phyloP scores from a whole-genome alignment of 1,140 invertebrate species.

The Homalodisca vitripennis region DNA sequence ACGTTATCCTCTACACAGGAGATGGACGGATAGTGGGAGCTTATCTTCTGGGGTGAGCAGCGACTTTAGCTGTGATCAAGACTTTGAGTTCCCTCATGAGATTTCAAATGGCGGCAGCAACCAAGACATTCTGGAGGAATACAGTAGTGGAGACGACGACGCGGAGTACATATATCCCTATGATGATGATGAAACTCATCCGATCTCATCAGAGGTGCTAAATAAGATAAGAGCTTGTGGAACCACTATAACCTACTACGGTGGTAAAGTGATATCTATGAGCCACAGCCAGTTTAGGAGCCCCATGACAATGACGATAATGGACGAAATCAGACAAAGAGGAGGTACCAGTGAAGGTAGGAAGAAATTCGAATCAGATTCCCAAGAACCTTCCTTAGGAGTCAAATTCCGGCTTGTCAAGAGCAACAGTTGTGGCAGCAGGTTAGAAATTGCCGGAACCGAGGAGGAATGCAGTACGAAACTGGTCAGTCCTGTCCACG shows the following conservation, averaged over 20 bases:
- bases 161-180: conserved; percentile 47
- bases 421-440: conserved; percentile 80
- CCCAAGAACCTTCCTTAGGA: conserved; percentile 39
- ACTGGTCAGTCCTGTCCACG: conserved; percentile 57
- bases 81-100: conserved; percentile 48
- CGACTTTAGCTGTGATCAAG: conserved; percentile 51
- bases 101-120: conserved; percentile 44
- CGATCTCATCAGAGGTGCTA: conserved; percentile 62
- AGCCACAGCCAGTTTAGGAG: conserved; percentile 62
- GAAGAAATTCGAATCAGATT: conserved; percentile 7
- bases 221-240: conserved; percentile 82
- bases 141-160: conserved; percentile 40
- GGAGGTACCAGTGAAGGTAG: conserved; percentile 30
- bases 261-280: conserved; percentile 70
- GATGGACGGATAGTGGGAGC: conserved; percentile 51
- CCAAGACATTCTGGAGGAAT: conserved; percentile 29
- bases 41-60: conserved; percentile 56
- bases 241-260: conserved; percentile 83
- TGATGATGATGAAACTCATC: conserved; percentile 41
- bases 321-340: conserved; percentile 57
- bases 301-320: conserved; percentile 60
- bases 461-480: conserved; percentile 58
- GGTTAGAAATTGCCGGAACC: conserved; percentile 71
- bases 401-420: conserved; percentile 49
- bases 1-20: conserved; percentile 26